These are phyloP conservation scores for Drosophila lacicola DNA, from an alignment of 2,888 invertebrate species.

Conservation along the genomic window DNA sequence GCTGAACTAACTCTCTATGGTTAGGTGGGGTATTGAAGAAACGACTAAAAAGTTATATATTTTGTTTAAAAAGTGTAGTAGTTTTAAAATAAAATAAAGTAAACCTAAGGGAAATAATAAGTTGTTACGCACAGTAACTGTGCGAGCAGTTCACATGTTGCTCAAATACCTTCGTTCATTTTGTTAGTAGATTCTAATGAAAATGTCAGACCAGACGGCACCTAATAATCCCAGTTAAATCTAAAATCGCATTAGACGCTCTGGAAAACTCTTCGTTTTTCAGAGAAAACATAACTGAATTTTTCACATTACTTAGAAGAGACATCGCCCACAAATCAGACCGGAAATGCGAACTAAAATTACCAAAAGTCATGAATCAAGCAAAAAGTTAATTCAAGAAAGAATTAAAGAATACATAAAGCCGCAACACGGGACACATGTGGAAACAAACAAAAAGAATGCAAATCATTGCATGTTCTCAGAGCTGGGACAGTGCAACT, in stretches of 20 bases:
- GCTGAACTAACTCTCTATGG: too few species aligned
- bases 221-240: conserved; percentile 2
- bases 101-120: too few species aligned
- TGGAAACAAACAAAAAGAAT: conserved; percentile 59
- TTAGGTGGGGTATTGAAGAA: too few species aligned
- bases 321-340: neutral
- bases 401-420: conserved; percentile 45
- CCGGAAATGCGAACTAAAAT: conserved; percentile 70
- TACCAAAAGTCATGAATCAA: conserved; percentile 81
- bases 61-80: too few species aligned
- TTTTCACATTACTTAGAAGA: conserved; percentile 25
- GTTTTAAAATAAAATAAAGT: too few species aligned
- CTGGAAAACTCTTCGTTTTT: conserved; percentile 2
- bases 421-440: conserved; percentile 40
- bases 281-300: conserved; percentile 3
- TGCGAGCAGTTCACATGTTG: too few species aligned
- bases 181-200: too few species aligned
- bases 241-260: conserved; percentile 36
- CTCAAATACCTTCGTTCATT: too few species aligned
- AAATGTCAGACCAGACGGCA: conserved; percentile 27
- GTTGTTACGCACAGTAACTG: too few species aligned
- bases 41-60: too few species aligned
- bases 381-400: conserved; percentile 82
- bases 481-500: conserved; percentile 15
- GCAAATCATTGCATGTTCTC: conserved; percentile 68